Conservation (phyloP, 1,140 invertebrate genomes). For the Zeugodacus cucurbitae region DNA sequence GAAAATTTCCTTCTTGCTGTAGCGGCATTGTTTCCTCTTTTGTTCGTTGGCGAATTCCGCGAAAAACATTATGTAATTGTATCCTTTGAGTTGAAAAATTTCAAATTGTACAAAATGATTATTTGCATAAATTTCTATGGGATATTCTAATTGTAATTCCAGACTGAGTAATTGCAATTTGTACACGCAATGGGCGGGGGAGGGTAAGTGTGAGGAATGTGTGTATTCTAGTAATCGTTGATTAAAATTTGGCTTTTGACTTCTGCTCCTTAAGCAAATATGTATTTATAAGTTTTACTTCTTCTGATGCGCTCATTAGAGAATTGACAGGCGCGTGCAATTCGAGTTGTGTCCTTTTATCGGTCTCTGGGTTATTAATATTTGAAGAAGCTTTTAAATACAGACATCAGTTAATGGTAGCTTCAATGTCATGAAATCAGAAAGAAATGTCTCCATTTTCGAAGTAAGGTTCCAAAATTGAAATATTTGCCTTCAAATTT, state of each 20-base stretch:
- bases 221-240: background rate
- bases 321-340: no score
- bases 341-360: no score
- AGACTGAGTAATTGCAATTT: constrained; percentile 26
- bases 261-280: background rate
- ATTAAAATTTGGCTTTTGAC: background rate
- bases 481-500: no score
- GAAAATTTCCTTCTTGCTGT: constrained; percentile 13
- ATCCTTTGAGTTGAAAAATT: constrained; percentile 10
- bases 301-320: no score
- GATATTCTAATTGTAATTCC: constrained; percentile 20
- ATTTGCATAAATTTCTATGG: constrained; percentile 39
- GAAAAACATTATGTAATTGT: constrained; percentile 36
- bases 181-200: background rate
- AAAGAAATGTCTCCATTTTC: no score
- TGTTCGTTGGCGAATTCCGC: background rate
- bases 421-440: no score
- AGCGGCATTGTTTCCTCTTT: constrained; percentile 2
- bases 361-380: no score
- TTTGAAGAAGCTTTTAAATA: no score
- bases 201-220: background rate
- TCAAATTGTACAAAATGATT: constrained; percentile 28
- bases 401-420: no score
- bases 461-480: no score
- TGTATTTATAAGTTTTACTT: no score